Evolutionary conservation across 2,113 vertebrate species (phyloP).

Genomic region (Hemiprocne comata): DNA sequence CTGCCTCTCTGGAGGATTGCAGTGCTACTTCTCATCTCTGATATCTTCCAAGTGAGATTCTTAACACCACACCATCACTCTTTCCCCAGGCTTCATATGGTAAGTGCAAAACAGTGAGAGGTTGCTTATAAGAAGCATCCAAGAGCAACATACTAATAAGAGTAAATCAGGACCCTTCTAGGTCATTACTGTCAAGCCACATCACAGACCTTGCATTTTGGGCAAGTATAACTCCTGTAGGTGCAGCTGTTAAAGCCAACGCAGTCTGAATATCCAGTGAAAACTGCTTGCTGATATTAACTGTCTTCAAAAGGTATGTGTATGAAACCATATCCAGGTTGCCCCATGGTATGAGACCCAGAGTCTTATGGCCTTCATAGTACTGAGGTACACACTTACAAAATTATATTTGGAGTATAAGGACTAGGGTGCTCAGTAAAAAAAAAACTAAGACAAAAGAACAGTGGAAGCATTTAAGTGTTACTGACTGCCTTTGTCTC

Average conservation of each 20-base stretch:
- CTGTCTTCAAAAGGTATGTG: background rate
- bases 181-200: background rate
- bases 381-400: background rate
- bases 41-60: background rate
- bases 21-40: background rate
- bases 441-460: background rate
- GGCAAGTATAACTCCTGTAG: background rate
- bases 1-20: background rate
- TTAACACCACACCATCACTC: background rate
- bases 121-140: background rate
- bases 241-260: background rate
- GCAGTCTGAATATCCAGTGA: background rate
- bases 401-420: background rate
- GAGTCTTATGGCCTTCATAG: background rate
- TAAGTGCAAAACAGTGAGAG: background rate
- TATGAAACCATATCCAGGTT: background rate
- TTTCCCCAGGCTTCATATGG: background rate
- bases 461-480: background rate
- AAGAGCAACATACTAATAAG: background rate
- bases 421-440: background rate
- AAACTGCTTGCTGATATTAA: background rate
- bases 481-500: background rate
- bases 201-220: background rate
- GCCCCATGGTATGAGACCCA: background rate
- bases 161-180: background rate